Evolutionary conservation across 2,797 vertebrate species (phyloP), one percentile per base, ranked within the genome.

Genomic region (Neomorphus geoffroyi): DNA sequence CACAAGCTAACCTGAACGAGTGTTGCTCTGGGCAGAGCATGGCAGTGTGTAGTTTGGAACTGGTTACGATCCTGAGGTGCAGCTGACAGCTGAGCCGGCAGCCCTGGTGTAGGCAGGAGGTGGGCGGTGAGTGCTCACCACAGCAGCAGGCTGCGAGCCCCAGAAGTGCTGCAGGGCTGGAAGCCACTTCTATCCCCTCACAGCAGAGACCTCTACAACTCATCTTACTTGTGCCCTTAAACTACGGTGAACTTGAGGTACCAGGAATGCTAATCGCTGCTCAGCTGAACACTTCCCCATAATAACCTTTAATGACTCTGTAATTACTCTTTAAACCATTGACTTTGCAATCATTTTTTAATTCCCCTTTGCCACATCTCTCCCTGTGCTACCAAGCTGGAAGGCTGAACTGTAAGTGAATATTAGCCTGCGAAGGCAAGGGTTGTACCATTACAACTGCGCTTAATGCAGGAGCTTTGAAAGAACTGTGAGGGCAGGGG

Each of bases 281-380:
- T 95, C 86, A 80, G 86, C 88, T 91, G 91, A 95, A 96, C 72
- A 64, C 67, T 95, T 96, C 84, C 86, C 92, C 1, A 1, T 96
- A 96, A 96, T 96, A 97, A 96, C 96, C 95, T 94, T 93, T 96
- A 96, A 93, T 93, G 81, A 90, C 93, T 96, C 96, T 90, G 92
- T 96, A 96, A 93, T 96, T 95, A 95, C 95, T 93, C 93, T 84
- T 95, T 95, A 95, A 96, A 97, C 95, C 93, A 94, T 93, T 96
- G 95, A 95, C 93, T 96, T 96, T 95, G 94, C 96, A 96, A 96
- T 97, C 93, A 95, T 96, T 97, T 96, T 94, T 96, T 92, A 96
- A 96, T 84, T 91, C 74, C 90, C 75, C 80, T 81, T 88, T 87
- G 74, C 54, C 82, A 93, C 78, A 81, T 73, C 75, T 73, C 87